Conservation (phyloP, 2,888 invertebrate species). For the Nasonovia ribisnigri region DNA sequence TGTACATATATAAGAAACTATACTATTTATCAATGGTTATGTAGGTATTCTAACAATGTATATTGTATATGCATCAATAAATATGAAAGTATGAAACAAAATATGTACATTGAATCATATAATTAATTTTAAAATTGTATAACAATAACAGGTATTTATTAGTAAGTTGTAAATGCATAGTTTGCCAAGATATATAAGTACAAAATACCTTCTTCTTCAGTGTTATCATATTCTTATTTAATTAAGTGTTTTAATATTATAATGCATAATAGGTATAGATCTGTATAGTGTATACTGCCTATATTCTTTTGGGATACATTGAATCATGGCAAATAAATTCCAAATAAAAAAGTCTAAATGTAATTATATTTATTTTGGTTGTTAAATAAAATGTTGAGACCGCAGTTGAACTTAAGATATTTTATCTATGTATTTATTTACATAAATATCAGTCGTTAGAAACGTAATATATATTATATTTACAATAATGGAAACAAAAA, state of each 20-base stretch:
- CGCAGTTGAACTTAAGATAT: not conserved
- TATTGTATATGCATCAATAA: not conserved
- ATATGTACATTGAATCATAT: not conserved
- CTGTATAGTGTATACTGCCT: not conserved
- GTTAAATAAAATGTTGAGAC: slow-evolving; percentile 11
- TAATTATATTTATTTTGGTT: slow-evolving; percentile 16
- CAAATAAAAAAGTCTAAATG: not conserved
- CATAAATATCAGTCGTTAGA: slow-evolving; percentile 46
- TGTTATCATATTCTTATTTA: not conserved
- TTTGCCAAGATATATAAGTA: not conserved
- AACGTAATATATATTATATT: slow-evolving; percentile 16
- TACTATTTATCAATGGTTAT: not conserved
- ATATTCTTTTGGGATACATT: not conserved
- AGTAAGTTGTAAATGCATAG: not conserved
- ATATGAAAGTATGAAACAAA: not conserved
- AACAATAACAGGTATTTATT: not conserved
- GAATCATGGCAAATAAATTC: not conserved
- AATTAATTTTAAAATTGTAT: not conserved
- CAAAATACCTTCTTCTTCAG: not conserved
- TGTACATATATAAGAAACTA: not conserved
- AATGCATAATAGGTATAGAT: not conserved
- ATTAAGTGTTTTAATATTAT: not conserved
- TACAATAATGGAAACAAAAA: slow-evolving; percentile 28
- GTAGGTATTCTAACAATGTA: not conserved
- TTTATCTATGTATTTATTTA: slow-evolving; percentile 37